Evolutionary conservation across 2,797 vertebrate genomes (phyloP), one percentile per base, ranked within the genome.

Genomic region (Mycteria americana): DNA sequence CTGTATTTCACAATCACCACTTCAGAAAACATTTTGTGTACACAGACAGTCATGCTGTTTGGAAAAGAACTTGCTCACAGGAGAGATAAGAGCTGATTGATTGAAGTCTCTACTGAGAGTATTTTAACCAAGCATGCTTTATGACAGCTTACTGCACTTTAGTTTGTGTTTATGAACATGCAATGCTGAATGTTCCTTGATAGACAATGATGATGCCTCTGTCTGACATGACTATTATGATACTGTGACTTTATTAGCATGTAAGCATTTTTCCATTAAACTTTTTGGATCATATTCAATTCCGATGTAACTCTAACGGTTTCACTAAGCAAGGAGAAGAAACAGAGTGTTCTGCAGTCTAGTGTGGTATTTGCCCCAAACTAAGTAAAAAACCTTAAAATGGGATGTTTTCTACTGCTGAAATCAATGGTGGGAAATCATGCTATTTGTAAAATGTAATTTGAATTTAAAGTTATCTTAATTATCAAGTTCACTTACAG

Each of bases 401-500:
- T 27, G 10, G 9, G 6, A 53, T 85, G 39, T 56, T 88, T 96
- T 60, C 56, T 72, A 31, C 35, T 51, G 48, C 25, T 77, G 43
- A 72, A 80, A 90, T 73, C 41, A 80, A 39, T 73, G 27, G 54
- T 54, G 18, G 60, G 31, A 92, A 92, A 86, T 78, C 43, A 90
- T 76, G 27, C 65, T 83, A 73, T 73, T 85, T 73, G 31, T 75
- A 92, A 97, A 95, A 96, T 69, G 23, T 27, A 94, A 93, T 88
- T 92, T 91, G 48, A 93, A 91, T 94, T 86, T 95, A 92, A 97
- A 93, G 69, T 78, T 92, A 69, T 91, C 95, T 67, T 94, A 95
- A 94, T 93, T 94, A 95, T 89, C 46, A 91, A 94, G 93, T 96
- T 96, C 86, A 95, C 74, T 95, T 95, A 27, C 60, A 95, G 68